Evolutionary conservation across 2,888 invertebrate species (phyloP).

Genomic region (Dolichopus griseipennis): DNA sequence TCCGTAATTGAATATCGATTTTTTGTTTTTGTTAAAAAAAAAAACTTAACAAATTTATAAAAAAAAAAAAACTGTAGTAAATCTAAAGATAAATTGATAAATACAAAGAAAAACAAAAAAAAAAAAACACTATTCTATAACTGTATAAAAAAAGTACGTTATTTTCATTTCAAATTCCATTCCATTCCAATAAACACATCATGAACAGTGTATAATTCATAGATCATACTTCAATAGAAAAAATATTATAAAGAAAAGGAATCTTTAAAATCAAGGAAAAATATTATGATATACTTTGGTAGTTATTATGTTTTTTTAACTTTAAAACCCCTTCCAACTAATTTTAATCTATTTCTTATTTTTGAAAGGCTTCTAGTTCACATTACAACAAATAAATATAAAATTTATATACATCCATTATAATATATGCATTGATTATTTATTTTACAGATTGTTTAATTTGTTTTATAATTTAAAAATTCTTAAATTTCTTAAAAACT

Average conservation of each 20-base stretch:
- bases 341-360: background rate
- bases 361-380: no score
- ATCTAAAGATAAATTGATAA: background rate
- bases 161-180: background rate
- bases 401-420: no score
- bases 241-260: no score
- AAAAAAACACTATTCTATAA: background rate
- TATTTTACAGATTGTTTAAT: no score
- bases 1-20: constrained; percentile 1
- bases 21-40: background rate
- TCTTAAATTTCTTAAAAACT: no score
- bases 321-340: background rate
- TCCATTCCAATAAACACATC: background rate
- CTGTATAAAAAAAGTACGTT: background rate
- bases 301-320: background rate
- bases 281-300: no score
- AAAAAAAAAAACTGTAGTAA: background rate
- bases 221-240: background rate
- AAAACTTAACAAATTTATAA: background rate
- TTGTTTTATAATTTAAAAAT: no score
- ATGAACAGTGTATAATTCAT: background rate
- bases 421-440: no score
- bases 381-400: no score
- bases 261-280: no score
- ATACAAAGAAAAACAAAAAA: background rate